Base-by-base conservation (phyloP, 2,797 vertebrate genomes). In the Protonibea diacanthus region DNA sequence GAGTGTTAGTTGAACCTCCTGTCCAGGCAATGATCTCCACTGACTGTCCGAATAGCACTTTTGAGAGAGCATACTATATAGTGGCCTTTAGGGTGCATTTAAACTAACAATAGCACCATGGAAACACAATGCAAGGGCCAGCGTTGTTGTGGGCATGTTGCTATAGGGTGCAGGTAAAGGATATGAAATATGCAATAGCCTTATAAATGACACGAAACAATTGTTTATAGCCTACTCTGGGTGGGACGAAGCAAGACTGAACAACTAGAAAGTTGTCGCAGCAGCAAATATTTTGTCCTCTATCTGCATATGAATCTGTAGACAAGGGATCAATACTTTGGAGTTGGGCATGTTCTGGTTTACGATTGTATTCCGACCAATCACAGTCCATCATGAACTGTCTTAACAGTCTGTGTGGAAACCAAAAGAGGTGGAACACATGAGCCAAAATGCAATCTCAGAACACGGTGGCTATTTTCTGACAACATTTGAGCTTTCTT, bases 181-280 rank as follows among this genome's bases (percentile, higher is more conserved):
- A 63, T 67, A 58, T 74, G 4, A 69, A 73, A 33, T 51, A 62
- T 62, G 15, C 63, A 55, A 20, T 8, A 14, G 27, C n/a, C 9
- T 38, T 29, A 20, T 42, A 44, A 12, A 65, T 57, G 53, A 64
- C 11, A 29, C 2, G 1, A 14, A n/a, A 40, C 25, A 20, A 38
- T 9, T 69, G 2, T 23, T 27, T 13, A 59, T n/a, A n/a, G 33
- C 33, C 33, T 38, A 38, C 8, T 15, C 27, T 3, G 11, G 14
- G 33, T 38, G 33, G 33, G 33, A 38, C 14, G n/a, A 29, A 6
- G 9, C 23, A 52, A 15, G 45, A 23, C 6, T 55, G 48, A 72
- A 21, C 21, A 33, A 21, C 62, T 45, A 25, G 4, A 52, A 53
- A 53, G 17, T 10, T 53, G 15, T 55, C 56, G 49, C 2, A 73